These are phyloP conservation scores for Caenorhabditis inopinata DNA, from an alignment of 1,140 invertebrate species.

Conservation along the genomic window DNA sequence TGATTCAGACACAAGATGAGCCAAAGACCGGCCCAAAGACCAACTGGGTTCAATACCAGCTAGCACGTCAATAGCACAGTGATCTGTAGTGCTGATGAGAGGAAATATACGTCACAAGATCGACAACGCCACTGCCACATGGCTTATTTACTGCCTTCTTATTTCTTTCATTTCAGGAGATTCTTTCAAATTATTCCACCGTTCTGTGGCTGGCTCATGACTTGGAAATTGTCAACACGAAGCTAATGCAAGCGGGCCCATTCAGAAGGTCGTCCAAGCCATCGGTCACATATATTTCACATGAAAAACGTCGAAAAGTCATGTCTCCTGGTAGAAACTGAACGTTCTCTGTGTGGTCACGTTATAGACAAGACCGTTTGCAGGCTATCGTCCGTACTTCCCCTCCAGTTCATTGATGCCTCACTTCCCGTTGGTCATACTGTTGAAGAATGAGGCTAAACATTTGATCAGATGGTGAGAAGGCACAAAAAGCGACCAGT, in stretches of 20 bases:
- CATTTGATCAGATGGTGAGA: conserved; percentile 18
- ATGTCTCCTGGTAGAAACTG: conserved; percentile 15
- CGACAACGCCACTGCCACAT: not conserved
- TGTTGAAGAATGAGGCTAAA: conserved; percentile 21
- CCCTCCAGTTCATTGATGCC: conserved; percentile 28
- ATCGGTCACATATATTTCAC: not conserved
- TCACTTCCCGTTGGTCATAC: conserved; percentile 17
- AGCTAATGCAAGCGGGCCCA: conserved; percentile 17
- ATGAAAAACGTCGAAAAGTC: conserved; percentile 28
- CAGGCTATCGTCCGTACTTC: conserved; percentile 31
- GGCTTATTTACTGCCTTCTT: not conserved
- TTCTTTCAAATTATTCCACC: not conserved
- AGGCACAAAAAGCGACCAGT: not conserved
- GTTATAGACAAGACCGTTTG: not conserved
- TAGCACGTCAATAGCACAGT: conserved; percentile 4
- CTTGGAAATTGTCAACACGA: conserved; percentile 8
- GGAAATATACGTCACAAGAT: conserved; percentile 8
- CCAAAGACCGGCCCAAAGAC: too few species aligned
- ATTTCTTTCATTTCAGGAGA: not conserved
- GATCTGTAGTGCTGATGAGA: conserved; percentile 7
- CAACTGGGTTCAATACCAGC: conserved; percentile 4
- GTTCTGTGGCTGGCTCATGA: conserved; percentile 5
- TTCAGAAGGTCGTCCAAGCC: conserved; percentile 10
- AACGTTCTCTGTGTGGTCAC: conserved; percentile 5
- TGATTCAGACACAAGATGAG: too few species aligned